Percentiles rank a stretch among this genome's conserved stretches.
phyloP scores from a whole-genome alignment of 2,113 vertebrate species.

The Chinchilla lanigera region DNA sequence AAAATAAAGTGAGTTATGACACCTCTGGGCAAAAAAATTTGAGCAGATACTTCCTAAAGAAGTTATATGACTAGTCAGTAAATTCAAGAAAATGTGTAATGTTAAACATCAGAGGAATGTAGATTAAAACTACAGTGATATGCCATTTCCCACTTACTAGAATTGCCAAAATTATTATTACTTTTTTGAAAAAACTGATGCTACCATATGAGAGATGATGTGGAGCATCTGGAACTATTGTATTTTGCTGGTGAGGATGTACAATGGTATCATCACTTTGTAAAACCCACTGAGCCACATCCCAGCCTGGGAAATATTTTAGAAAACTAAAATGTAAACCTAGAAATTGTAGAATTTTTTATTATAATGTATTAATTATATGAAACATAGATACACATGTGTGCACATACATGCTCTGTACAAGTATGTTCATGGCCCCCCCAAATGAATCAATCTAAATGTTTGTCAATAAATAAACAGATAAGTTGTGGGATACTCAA shows the following conservation, averaged over 20 bases:
- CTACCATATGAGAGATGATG: neutral
- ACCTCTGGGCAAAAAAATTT: neutral
- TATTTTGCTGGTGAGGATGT: neutral
- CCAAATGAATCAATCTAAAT: neutral
- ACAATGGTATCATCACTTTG: no score
- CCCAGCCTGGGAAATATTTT: neutral
- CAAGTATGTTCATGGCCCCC: neutral
- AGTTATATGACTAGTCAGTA: neutral
- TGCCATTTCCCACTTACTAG: neutral
- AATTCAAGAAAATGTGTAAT: neutral
- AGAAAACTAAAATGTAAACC: neutral
- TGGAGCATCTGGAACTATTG: neutral
- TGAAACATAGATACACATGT: neutral
- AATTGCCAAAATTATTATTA: neutral
- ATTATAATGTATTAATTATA: neutral
- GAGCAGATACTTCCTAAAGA: slow-evolving; percentile 2
- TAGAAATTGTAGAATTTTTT: neutral
- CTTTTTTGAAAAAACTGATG: neutral
- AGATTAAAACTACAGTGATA: neutral
- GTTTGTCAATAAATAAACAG: neutral
- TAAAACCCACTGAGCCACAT: neutral
- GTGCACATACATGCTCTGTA: neutral
- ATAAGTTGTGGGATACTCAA: neutral
- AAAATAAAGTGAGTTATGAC: neutral
- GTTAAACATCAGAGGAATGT: neutral